Base-by-base conservation (phyloP, 2,797 vertebrate species). In the Amblyraja radiata region DNA sequence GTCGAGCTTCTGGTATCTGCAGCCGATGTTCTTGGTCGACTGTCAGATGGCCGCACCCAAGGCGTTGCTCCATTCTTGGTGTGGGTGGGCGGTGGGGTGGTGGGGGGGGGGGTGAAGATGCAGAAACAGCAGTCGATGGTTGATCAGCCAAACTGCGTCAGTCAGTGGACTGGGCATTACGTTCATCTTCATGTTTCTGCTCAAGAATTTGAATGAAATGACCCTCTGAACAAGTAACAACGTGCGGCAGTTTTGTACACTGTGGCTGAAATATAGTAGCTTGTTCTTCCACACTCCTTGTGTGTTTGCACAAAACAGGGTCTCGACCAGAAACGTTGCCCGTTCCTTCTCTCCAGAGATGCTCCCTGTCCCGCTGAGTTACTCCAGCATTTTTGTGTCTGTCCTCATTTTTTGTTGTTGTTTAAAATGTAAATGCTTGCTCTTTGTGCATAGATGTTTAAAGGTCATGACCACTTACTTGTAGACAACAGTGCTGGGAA, bases 151-250 rank as follows among this genome's bases (percentile, higher is more conserved):
- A 88, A 65, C n/a, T 1, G n/a, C 84, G 63, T 58, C 84, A 65
- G 84, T 88, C 84, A 9, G 61, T 1, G 61, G 32, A n/a, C 84
- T 32, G 14, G n/a, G 16, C 6, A 3, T 88, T 21, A 7, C 32
- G 1, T 63, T 88, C 84, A 21, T 88, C 61, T n/a, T 36, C 14
- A 13, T 65, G 84, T n/a, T 65, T 88, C 16, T 65, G 61, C 84
- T 65, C 14, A n/a, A 65, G 84, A 88, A 88, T 65, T 36, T 63
- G 36, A 88, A 65, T 88, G 63, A 88, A 88, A 65, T 36, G 61
- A 32, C 58, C 39, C 28, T 7, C 61, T 32, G n/a, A 7, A 32
- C 61, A 32, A 36, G 46, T 84, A 84, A n/a, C 8, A 11, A 77
- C 32, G 10, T 88, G 28, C 2, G 58, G 13, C 14, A 1, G 6